Conservation (phyloP, 1,140 invertebrate species). For the Scaptomyza graminum region DNA sequence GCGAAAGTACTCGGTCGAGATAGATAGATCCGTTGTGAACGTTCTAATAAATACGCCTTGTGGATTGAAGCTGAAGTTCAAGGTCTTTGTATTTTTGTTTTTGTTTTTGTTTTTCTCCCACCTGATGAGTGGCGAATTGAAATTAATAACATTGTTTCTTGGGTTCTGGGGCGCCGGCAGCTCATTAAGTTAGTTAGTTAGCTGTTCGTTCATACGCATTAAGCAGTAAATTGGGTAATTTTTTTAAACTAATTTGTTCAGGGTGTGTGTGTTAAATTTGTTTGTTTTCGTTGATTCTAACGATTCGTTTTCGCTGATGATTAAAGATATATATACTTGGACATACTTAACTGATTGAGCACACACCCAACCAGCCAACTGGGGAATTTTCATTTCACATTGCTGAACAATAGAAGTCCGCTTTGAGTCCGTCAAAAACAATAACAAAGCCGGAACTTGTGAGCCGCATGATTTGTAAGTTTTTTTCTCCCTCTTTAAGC, state of each 20-base stretch:
- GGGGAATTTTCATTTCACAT: slow-evolving; percentile 52
- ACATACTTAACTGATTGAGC: slow-evolving; percentile 25
- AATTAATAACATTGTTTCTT: slow-evolving; percentile 67
- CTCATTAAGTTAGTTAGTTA: slow-evolving; percentile 58
- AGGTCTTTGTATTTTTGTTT: slow-evolving; percentile 25
- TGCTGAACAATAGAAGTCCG: slow-evolving; percentile 63
- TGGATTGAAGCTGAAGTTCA: slow-evolving; percentile 60
- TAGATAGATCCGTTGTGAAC: slow-evolving; percentile 27
- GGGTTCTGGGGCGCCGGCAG: slow-evolving; percentile 51
- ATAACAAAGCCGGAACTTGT: slow-evolving; percentile 71
- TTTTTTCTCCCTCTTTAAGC: slow-evolving; percentile 31
- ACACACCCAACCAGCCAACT: slow-evolving; percentile 26
- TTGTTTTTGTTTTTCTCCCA: neutral
- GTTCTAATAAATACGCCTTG: slow-evolving; percentile 62
- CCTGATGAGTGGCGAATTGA: slow-evolving; percentile 68
- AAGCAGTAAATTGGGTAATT: slow-evolving; percentile 50
- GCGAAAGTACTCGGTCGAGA: slow-evolving; percentile 58
- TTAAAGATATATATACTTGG: slow-evolving; percentile 29
- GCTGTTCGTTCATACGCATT: slow-evolving; percentile 33
- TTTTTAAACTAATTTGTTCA: slow-evolving; percentile 29
- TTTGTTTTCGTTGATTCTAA: slow-evolving; percentile 16
- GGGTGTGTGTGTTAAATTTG: slow-evolving; percentile 9
- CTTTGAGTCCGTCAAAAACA: slow-evolving; percentile 57
- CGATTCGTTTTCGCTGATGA: slow-evolving; percentile 11
- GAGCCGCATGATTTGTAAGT: slow-evolving; percentile 75